Evolutionary conservation across 2,113 vertebrate genomes (phyloP).

Genomic region (Malurus cyaneus): DNA sequence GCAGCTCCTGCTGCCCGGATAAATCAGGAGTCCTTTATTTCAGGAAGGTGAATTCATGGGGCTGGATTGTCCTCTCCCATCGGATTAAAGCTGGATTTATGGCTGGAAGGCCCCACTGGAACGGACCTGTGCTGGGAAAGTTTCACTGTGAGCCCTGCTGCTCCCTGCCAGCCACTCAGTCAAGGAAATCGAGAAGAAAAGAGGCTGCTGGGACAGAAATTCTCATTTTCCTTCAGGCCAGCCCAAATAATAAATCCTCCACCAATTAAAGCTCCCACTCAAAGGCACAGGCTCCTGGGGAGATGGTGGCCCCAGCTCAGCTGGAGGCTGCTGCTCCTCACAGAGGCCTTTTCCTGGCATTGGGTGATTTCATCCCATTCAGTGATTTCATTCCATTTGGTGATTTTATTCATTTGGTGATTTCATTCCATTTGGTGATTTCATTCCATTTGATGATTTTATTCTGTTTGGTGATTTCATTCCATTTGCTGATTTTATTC

Average conservation of each 20-base stretch:
- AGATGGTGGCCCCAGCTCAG: neutral
- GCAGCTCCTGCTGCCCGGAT: neutral
- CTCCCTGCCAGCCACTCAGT: neutral
- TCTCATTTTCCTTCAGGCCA: neutral
- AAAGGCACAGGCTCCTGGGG: neutral
- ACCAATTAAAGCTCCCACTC: neutral
- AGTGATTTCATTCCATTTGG: no score
- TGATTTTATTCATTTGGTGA: no score
- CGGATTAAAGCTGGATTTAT: slow-evolving; percentile 10
- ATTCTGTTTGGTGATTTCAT: no score
- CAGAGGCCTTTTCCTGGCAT: neutral
- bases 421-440: no score
- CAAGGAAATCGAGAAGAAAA: neutral
- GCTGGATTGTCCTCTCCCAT: neutral
- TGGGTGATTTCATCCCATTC: neutral
- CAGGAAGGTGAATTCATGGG: neutral
- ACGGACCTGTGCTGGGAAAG: neutral
- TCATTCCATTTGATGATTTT: no score
- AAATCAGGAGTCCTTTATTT: neutral
- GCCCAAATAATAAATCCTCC: neutral
- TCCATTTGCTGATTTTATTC: no score
- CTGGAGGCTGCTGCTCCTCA: neutral
- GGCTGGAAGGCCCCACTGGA: neutral
- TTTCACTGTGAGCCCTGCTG: neutral
- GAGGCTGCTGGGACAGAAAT: neutral